Evolutionary conservation across 2,113 vertebrate genomes (phyloP).

Genomic region (Bothrops jararaca): DNA sequence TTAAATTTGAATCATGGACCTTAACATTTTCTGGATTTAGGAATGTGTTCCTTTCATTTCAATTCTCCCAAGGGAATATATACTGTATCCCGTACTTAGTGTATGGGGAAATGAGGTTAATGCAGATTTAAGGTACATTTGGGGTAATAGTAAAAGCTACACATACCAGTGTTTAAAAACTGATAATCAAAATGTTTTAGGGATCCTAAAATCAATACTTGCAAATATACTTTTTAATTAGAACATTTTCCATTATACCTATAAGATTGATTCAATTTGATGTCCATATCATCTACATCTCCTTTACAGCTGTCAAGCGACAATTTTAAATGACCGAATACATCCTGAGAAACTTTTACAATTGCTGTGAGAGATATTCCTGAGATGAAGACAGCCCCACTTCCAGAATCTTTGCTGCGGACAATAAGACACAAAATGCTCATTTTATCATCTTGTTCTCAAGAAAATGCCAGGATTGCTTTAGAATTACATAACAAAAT

Average conservation of each 20-base stretch:
- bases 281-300: conserved; percentile 38
- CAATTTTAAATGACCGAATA: conserved; percentile 29
- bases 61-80: neutral
- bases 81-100: neutral
- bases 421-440: conserved; percentile 32
- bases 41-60: neutral
- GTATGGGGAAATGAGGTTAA: neutral
- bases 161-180: neutral
- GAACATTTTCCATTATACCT: conserved; percentile 43
- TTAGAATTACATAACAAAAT: neutral
- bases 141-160: neutral
- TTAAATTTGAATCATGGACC: neutral
- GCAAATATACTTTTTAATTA: neutral
- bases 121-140: neutral
- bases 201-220: conserved; percentile 6
- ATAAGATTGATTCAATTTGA: conserved; percentile 43
- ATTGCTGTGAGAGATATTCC: conserved; percentile 59
- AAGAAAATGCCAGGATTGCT: neutral
- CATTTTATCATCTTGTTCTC: neutral
- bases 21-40: neutral
- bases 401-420: conserved; percentile 63
- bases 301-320: conserved; percentile 59
- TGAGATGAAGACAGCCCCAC: conserved; percentile 59
- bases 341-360: conserved; percentile 39
- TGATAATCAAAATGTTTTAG: neutral